Percentiles rank a stretch among this genome's conserved stretches.
Evolutionary conservation across 2,113 vertebrate genomes (phyloP).

Genomic region (Neopipo cinnamomea): DNA sequence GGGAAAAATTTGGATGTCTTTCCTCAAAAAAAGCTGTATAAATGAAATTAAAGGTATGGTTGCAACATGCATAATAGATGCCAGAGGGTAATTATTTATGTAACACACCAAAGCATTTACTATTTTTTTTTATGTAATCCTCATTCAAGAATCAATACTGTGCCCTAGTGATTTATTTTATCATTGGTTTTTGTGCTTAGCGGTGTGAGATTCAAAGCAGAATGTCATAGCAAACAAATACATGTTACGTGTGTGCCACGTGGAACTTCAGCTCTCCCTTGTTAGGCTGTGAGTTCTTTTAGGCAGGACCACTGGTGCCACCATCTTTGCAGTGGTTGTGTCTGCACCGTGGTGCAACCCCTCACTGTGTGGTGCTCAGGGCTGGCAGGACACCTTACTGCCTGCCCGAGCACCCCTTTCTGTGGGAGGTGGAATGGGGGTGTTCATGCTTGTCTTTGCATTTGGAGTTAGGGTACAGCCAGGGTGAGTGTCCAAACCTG

Average conservation of each 20-base stretch:
- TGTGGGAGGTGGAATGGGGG: not conserved
- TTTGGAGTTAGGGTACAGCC: not conserved
- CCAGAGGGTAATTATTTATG: not conserved
- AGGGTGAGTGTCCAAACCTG: not conserved
- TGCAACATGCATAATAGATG: not conserved
- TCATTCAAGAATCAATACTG: conserved; percentile 19
- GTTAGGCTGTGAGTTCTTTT: not conserved
- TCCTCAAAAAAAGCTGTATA: not conserved
- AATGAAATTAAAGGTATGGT: not conserved
- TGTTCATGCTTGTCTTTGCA: not conserved
- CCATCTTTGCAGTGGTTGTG: accelerated
- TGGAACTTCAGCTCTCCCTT: accelerated
- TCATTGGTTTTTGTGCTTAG: not conserved
- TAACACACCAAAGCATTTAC: not conserved
- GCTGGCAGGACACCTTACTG: not conserved
- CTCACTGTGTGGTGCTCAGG: accelerated
- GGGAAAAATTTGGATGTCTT: not conserved
- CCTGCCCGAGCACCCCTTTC: accelerated
- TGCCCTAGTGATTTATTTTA: not conserved
- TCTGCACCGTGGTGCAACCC: accelerated
- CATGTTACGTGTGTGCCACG: accelerated
- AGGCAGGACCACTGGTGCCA: not conserved
- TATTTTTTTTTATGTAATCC: not conserved
- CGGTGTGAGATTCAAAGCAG: not conserved
- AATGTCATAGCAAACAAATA: accelerated